A percentile compares a stretch with the other conserved stretches of the same genome.
These are phyloP conservation scores for Dynastes hyllus DNA, from an alignment of 2,888 invertebrate genomes.

Conservation along the genomic window DNA sequence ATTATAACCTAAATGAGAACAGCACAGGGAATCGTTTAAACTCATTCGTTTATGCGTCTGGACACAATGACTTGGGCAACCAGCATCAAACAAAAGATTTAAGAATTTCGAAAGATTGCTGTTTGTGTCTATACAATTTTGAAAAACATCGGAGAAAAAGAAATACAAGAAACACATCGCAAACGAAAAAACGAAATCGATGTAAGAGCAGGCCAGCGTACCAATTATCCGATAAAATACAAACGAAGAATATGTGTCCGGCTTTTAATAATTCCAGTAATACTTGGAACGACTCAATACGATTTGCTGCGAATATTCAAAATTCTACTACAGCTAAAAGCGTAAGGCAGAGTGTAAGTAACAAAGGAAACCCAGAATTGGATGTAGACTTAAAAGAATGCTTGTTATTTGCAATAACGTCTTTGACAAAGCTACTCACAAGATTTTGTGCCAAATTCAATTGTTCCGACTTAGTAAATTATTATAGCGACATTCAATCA, in stretches of 20 bases:
- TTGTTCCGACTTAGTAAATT: not conserved
- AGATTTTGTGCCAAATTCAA: slow-evolving; percentile 3
- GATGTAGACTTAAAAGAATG: not conserved
- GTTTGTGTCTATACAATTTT: not conserved
- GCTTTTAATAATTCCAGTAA: not conserved
- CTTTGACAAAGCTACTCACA: slow-evolving; percentile 1
- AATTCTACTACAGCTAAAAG: not conserved
- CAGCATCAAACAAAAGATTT: not conserved
- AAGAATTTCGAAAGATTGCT: not conserved
- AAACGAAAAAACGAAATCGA: not conserved
- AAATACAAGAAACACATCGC: not conserved
- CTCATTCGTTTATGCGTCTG: not conserved
- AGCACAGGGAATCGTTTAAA: not conserved
- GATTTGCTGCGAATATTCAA: not conserved
- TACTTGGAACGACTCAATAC: not conserved
- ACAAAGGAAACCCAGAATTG: not conserved
- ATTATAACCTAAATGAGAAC: not conserved
- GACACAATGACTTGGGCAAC: not conserved
- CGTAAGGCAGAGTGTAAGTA: not conserved
- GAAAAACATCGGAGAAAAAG: not conserved
- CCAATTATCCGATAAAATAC: not conserved
- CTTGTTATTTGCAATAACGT: slow-evolving; percentile 28
- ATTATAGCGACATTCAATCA: not conserved
- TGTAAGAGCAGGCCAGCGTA: too few relatives aligned
- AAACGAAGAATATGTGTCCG: not conserved